A percentile compares a stretch with the other conserved stretches of the same genome.
Conservation (phyloP, 2,888 invertebrate species). For the Hydroisotoma schaefferi region DNA sequence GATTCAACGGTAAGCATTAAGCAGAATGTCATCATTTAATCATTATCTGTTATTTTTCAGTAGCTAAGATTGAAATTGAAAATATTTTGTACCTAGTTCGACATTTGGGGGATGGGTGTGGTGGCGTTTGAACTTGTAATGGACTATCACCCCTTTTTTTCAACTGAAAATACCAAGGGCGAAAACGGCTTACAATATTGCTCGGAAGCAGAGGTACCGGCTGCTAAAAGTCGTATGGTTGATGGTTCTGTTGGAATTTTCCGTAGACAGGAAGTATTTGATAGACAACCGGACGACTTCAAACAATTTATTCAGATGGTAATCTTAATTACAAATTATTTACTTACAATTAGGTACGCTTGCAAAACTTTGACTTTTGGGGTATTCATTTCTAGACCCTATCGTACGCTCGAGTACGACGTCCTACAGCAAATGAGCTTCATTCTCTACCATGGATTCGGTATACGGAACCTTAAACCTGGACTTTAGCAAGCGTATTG, state of each 20-base stretch:
- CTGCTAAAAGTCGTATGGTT: background rate
- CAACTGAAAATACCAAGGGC: background rate
- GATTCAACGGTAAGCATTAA: background rate
- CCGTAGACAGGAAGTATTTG: background rate
- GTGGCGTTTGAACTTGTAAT: background rate
- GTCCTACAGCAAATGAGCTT: background rate
- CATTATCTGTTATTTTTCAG: background rate
- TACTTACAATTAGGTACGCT: background rate
- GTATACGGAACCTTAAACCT: too few species aligned
- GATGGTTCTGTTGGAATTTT: background rate
- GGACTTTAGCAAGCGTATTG: too few species aligned
- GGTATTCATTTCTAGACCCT: background rate
- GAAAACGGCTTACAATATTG: too few species aligned
- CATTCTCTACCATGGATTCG: background rate
- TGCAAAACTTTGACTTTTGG: background rate
- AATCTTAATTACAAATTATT: background rate
- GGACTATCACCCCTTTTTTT: slow-evolving; percentile 1
- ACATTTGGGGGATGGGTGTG: background rate
- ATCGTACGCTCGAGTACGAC: background rate
- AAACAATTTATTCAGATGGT: background rate
- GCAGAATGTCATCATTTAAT: too few species aligned
- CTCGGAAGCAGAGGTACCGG: background rate
- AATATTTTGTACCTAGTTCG: background rate
- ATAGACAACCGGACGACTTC: background rate
- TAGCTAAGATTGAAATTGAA: too few species aligned